Percentiles rank a stretch among this genome's conserved stretches.
Evolutionary conservation across 2,113 vertebrate species (phyloP).

Genomic region (Oxyura jamaicensis): DNA sequence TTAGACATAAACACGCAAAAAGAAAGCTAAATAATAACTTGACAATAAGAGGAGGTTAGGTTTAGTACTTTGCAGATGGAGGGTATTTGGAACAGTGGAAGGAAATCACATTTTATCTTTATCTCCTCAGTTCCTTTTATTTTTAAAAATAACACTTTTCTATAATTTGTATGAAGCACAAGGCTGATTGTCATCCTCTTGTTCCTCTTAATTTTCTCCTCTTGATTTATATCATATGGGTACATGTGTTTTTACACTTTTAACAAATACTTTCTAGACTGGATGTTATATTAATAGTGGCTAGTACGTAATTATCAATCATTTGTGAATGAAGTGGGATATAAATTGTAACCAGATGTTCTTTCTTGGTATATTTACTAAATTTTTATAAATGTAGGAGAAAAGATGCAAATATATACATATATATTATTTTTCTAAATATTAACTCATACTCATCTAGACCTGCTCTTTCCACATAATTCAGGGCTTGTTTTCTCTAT

Average conservation of each 20-base stretch:
- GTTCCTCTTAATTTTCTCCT: not conserved
- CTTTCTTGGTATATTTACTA: not conserved
- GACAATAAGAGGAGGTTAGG: not conserved
- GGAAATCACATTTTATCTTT: not conserved
- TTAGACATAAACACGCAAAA: fast-evolving
- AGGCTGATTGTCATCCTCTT: not conserved
- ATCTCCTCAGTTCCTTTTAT: not conserved
- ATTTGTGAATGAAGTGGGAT: not conserved
- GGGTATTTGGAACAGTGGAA: not conserved
- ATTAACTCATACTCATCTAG: not conserved
- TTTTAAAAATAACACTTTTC: not conserved
- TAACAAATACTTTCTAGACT: not conserved
- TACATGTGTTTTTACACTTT: not conserved
- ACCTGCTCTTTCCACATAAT: not conserved
- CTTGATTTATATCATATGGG: not conserved
- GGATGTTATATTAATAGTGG: not conserved
- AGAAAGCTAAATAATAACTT: not conserved
- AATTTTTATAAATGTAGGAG: not conserved
- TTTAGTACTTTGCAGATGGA: not conserved
- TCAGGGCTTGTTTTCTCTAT: not conserved
- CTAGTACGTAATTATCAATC: not conserved
- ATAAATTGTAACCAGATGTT: not conserved
- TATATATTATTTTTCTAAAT: not conserved
- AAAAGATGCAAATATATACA: not conserved
- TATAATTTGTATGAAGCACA: not conserved